A percentile compares a stretch with the other conserved stretches of the same genome.
phyloP scores from a whole-genome alignment of 2,888 invertebrate genomes.

The Nasonia oneida region DNA sequence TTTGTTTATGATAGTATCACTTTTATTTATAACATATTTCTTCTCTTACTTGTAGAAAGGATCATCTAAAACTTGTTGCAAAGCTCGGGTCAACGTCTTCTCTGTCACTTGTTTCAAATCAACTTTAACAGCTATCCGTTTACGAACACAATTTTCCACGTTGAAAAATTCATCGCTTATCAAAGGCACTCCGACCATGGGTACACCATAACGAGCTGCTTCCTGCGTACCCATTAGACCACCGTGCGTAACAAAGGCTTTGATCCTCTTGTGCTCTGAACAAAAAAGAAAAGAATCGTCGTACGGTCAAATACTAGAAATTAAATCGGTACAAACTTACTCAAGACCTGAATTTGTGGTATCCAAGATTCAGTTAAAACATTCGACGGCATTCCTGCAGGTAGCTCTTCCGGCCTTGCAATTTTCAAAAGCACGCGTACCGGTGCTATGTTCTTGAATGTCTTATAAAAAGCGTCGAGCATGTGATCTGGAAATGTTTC shows the following conservation, averaged over 20 bases:
- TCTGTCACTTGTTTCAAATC: slow-evolving; percentile 70
- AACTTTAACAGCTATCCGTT: slow-evolving; percentile 65
- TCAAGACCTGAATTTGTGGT: slow-evolving; percentile 70
- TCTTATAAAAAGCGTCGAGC: slow-evolving; percentile 68
- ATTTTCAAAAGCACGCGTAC: slow-evolving; percentile 73
- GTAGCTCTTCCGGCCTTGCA: slow-evolving; percentile 69
- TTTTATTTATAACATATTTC: too few relatives aligned
- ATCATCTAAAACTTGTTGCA: slow-evolving; percentile 76
- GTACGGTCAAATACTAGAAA: too few relatives aligned
- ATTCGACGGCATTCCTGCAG: slow-evolving; percentile 72
- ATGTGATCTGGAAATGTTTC: slow-evolving; percentile 70
- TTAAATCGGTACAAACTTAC: slow-evolving; percentile 60
- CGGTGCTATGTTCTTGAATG: slow-evolving; percentile 72
- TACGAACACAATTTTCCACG: slow-evolving; percentile 65
- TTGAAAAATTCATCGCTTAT: slow-evolving; percentile 71
- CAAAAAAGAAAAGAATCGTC: slow-evolving; percentile 51
- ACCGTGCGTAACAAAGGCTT: slow-evolving; percentile 70
- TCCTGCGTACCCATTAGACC: slow-evolving; percentile 70
- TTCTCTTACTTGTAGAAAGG: slow-evolving; percentile 72
- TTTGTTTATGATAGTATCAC: neutral
- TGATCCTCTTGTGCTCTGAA: slow-evolving; percentile 71
- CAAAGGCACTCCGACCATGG: slow-evolving; percentile 70
- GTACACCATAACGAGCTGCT: slow-evolving; percentile 67
- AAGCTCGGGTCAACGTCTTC: slow-evolving; percentile 73
- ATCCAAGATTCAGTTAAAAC: slow-evolving; percentile 73